Evolutionary conservation across 2,888 invertebrate species (phyloP).

Genomic region (Drosophila kanekoi): DNA sequence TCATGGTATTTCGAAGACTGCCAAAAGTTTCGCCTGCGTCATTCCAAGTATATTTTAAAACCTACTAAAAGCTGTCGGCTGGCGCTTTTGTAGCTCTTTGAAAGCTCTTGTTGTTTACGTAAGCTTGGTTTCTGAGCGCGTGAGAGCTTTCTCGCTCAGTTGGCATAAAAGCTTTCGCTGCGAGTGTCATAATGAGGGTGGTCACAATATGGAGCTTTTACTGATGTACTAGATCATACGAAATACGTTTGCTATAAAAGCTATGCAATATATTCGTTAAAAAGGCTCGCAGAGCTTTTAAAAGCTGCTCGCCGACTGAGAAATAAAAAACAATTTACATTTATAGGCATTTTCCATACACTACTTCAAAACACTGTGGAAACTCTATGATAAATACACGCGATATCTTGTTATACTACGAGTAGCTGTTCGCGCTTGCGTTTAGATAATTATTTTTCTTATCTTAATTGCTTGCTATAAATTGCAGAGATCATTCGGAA

Average conservation of each 20-base stretch:
- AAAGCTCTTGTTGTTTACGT: slow-evolving; percentile 49
- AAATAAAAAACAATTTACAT: slow-evolving; percentile 4
- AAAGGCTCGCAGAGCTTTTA: slow-evolving; percentile 38
- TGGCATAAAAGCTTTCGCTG: slow-evolving; percentile 12
- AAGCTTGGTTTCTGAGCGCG: slow-evolving; percentile 54
- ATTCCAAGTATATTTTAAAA: slow-evolving; percentile 49
- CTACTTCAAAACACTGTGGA: background rate
- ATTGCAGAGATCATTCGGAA: slow-evolving; percentile 28
- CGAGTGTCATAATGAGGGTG: slow-evolving; percentile 27
- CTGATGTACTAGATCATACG: slow-evolving; percentile 31
- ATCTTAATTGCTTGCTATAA: slow-evolving; percentile 56
- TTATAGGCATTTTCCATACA: background rate
- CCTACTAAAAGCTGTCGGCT: slow-evolving; percentile 47
- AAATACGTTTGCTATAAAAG: slow-evolving; percentile 29
- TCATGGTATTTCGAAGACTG: slow-evolving; percentile 64
- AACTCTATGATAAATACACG: slow-evolving; percentile 15
- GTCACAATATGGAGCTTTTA: slow-evolving; percentile 24
- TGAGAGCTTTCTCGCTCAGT: slow-evolving; percentile 13
- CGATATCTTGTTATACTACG: background rate
- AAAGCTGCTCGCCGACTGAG: background rate
- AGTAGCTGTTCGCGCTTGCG: slow-evolving; percentile 7
- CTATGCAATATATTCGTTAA: slow-evolving; percentile 1
- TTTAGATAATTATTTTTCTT: slow-evolving; percentile 30
- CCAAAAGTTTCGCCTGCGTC: slow-evolving; percentile 61
- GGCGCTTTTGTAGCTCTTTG: slow-evolving; percentile 47